These are phyloP conservation scores for Holacanthella duospinosa DNA, from an alignment of 2,888 invertebrate species.

Conservation along the genomic window DNA sequence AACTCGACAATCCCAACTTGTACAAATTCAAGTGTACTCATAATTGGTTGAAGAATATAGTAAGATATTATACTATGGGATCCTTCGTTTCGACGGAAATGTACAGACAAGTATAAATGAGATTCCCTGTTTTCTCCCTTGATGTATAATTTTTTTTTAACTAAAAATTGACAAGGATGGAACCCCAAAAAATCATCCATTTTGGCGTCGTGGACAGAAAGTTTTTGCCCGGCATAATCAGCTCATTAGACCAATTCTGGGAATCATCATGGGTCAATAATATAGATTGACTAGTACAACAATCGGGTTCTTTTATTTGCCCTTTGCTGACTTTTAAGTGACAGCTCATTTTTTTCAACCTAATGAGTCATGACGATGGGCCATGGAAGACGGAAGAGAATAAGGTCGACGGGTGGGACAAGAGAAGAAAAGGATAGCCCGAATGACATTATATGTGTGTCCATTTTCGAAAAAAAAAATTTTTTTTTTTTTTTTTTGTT, in stretches of 20 bases:
- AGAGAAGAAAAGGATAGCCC: neutral
- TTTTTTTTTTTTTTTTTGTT: neutral
- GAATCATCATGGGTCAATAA: neutral
- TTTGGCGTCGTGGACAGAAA: neutral
- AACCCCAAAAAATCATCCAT: neutral
- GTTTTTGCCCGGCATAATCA: neutral
- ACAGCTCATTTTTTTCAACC: slow-evolving; percentile 1
- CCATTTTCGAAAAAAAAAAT: neutral
- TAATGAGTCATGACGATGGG: slow-evolving; percentile 1
- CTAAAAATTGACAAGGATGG: neutral
- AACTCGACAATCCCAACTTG: too few species aligned
- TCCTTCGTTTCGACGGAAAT: neutral
- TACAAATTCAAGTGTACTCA: too few species aligned
- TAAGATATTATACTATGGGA: neutral
- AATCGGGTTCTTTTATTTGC: neutral
- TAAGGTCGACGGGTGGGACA: neutral
- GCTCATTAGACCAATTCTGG: neutral
- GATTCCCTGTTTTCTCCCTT: neutral
- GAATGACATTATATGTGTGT: too few species aligned
- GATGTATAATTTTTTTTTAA: neutral
- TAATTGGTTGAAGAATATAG: too few species aligned
- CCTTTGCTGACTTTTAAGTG: slow-evolving; percentile 2
- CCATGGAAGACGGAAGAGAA: neutral
- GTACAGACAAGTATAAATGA: neutral
- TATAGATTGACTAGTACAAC: neutral